Evolutionary conservation across 2,888 invertebrate genomes (phyloP).

Genomic region (Sussaba pulchella): DNA sequence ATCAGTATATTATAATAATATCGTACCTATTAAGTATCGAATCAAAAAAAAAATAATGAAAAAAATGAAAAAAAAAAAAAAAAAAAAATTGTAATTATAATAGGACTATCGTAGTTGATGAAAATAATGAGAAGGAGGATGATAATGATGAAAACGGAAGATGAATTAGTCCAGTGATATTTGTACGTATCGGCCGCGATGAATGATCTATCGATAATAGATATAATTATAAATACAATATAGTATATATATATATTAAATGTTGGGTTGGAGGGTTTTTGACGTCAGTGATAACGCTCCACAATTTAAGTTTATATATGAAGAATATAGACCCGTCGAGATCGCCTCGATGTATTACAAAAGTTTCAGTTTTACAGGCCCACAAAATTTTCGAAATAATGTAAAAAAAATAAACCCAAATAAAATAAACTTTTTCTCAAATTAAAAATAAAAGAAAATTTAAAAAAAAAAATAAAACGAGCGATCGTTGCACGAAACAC

Average conservation of each 20-base stretch:
- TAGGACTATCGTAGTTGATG: constrained; percentile 65
- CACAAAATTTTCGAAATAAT: constrained; percentile 5
- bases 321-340: constrained; percentile 46
- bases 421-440: too few relatives aligned
- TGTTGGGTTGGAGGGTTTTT: constrained; percentile 67
- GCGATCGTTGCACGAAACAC: constrained; percentile 16
- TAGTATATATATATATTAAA: constrained; percentile 64
- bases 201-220: constrained; percentile 64
- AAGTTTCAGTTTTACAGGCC: constrained; percentile 49
- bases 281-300: constrained; percentile 65
- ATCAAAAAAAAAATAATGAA: constrained; percentile 64
- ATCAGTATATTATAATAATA: constrained; percentile 62
- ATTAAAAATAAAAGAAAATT: too few relatives aligned
- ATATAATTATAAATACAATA: constrained; percentile 64
- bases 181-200: constrained; percentile 69
- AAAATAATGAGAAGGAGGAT: constrained; percentile 1
- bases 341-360: constrained; percentile 46
- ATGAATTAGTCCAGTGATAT: constrained; percentile 70
- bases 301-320: constrained; percentile 56
- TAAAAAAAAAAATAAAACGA: background rate
- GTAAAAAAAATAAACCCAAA: background rate
- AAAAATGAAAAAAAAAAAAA: background rate
- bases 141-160: constrained; percentile 41
- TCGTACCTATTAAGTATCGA: constrained; percentile 69
- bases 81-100: constrained; percentile 62